Evolutionary conservation across 2,113 vertebrate species (phyloP).

Genomic region (Dendropsophus ebraccatus): DNA sequence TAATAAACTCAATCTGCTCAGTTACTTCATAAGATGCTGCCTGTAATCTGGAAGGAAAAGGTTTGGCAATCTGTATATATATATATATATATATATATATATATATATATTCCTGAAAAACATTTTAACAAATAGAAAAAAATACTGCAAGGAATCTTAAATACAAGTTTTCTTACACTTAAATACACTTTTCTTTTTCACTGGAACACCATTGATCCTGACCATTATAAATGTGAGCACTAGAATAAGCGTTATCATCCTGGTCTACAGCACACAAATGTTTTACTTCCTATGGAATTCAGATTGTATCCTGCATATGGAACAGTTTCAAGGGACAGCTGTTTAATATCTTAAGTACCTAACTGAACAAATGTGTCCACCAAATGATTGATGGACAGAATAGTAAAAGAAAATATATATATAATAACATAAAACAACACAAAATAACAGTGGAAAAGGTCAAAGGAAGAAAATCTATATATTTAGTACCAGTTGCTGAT

Average conservation of each 20-base stretch:
- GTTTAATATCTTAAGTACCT: conserved; percentile 39
- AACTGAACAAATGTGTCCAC: conserved; percentile 38
- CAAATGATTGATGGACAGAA: conserved; percentile 8
- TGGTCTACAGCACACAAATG: background rate
- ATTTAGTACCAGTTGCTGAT: background rate
- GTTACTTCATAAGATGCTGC: no score
- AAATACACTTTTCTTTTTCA: no score
- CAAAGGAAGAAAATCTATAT: background rate
- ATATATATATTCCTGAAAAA: no score
- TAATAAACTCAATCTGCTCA: no score
- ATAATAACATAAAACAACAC: background rate
- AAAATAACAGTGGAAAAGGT: background rate
- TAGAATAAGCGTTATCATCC: background rate
- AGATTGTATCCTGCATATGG: conserved; percentile 16
- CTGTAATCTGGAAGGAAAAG: no score
- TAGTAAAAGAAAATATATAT: background rate
- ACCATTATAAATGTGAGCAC: background rate
- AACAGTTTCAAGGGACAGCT: conserved; percentile 17
- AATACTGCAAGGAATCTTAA: background rate
- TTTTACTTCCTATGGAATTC: conserved; percentile 25
- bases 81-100: no score
- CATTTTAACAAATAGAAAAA: no score
- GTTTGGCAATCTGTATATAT: no score
- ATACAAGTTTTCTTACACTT: background rate
- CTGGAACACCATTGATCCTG: background rate